A percentile compares a stretch with the other conserved stretches of the same genome.
Evolutionary conservation across 2,888 invertebrate species (phyloP).

Genomic region (Agelastica alni): DNA sequence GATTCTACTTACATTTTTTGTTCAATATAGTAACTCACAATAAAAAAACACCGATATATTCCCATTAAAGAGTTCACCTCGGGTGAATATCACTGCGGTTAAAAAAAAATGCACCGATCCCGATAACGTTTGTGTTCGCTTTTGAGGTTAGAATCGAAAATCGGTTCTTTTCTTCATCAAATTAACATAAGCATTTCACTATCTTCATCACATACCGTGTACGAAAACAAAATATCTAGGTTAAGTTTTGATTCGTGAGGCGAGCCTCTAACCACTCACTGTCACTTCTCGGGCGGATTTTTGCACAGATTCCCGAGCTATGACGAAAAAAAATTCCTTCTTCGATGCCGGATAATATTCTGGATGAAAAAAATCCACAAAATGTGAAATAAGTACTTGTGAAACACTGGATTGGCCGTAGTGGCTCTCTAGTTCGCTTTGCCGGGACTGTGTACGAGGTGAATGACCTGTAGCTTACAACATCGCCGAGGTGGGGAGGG

Average conservation of each 20-base stretch:
- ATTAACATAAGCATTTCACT: slow-evolving; percentile 14
- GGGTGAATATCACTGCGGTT: not conserved
- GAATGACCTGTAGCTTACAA: slow-evolving; percentile 57
- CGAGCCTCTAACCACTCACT: slow-evolving; percentile 5
- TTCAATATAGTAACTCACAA: slow-evolving; percentile 7
- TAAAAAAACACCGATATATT: slow-evolving; percentile 13
- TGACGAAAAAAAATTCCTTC: not conserved
- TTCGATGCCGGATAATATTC: not conserved
- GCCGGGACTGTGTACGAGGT: slow-evolving; percentile 56
- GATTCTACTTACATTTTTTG: slow-evolving; percentile 45
- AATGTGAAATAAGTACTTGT: slow-evolving; percentile 51
- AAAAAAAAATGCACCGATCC: no score
- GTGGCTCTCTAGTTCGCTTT: slow-evolving; percentile 45
- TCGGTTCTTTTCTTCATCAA: not conserved
- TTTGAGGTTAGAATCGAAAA: not conserved
- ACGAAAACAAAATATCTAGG: slow-evolving; percentile 24
- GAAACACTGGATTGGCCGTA: slow-evolving; percentile 48
- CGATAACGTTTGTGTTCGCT: no score
- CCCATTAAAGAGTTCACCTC: slow-evolving; percentile 26
- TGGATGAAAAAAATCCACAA: slow-evolving; percentile 24
- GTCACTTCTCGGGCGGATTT: not conserved
- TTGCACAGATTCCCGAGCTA: not conserved
- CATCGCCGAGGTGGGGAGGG: slow-evolving; percentile 41
- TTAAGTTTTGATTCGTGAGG: slow-evolving; percentile 29
- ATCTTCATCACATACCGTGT: slow-evolving; percentile 18